Evolutionary conservation across 2,888 invertebrate species (phyloP), one percentile per base, ranked within the genome.

Genomic region (Rhimphoctona megacephalus): DNA sequence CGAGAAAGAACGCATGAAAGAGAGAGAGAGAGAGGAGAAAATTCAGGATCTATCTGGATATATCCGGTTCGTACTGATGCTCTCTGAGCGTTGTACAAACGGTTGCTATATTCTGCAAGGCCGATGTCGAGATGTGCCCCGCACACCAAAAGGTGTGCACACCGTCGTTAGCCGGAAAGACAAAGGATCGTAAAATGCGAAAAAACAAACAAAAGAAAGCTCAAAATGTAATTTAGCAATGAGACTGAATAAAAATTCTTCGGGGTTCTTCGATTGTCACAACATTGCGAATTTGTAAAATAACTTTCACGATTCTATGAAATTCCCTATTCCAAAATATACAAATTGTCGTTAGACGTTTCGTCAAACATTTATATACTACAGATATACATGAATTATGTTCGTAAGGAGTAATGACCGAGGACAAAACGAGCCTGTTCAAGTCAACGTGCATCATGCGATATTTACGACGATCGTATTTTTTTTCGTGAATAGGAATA

Each of bases 41-140:
- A 83, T 84, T 85, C 86, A 82, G 82, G 90, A 88, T 88, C 88
- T 89, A 89, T 90, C 92, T 88, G 90, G 90, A 89, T 91, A 87
- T 90, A 90, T 90, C 90, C 92, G 89, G 91, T 91, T 91, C 83
- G 80, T 89, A 90, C 90, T 88, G 89, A 85, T 87, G 85, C 81
- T 76, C 80, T 78, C 85, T 76, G 84, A 86, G 81, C 83, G 79
- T 82, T 81, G 81, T 74, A 74, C 82, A 77, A 85, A 82, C 77
- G 69, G 76, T 72, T 69, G 36, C 43, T 76, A 69, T 78, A 78
- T 54, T 54, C 66, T 46, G 86, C 86, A 83, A 88, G 85, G 82
- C 85, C 79, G 64, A 22, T 54, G 14, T 54, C 66, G 33, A 61
- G 77, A 52, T 74, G 70, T 70, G 61, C 69, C 52, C n/a, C 39